These are phyloP conservation scores for Drosophila anomalata DNA, from an alignment of 2,888 invertebrate genomes.

Conservation along the genomic window DNA sequence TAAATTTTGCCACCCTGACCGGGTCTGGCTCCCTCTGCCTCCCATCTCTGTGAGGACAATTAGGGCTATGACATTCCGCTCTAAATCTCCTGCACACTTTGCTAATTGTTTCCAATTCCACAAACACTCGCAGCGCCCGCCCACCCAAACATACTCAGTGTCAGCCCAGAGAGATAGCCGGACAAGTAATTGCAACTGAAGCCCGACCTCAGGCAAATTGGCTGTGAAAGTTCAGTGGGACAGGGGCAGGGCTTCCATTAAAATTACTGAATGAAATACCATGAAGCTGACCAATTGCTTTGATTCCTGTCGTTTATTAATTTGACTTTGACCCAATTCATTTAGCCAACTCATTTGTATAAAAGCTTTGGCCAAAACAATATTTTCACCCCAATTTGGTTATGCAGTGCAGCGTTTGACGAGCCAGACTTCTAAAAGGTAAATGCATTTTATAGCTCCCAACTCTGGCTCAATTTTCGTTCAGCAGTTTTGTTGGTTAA, in stretches of 20 bases:
- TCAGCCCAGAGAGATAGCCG: conserved; percentile 10
- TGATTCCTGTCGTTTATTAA: conserved; percentile 36
- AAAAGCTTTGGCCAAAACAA: conserved; percentile 11
- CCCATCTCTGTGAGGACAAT: conserved; percentile 57
- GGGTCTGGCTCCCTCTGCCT: neutral
- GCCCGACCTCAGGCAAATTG: conserved; percentile 60
- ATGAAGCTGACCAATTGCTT: conserved; percentile 22
- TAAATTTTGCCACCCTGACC: conserved; percentile 54
- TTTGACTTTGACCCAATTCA: conserved; percentile 35
- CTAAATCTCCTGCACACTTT: conserved; percentile 76
- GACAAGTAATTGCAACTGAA: conserved; percentile 42
- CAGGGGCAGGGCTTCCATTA: conserved; percentile 47
- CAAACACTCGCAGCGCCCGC: conserved; percentile 27
- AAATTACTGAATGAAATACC: conserved; percentile 50
- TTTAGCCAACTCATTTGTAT: conserved; percentile 18
- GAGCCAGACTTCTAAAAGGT: conserved; percentile 22
- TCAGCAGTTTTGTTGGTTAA: conserved; percentile 10
- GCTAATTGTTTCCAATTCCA: conserved; percentile 78
- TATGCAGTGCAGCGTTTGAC: conserved; percentile 23
- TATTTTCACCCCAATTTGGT: conserved; percentile 28
- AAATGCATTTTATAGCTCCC: conserved; percentile 39
- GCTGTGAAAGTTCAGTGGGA: conserved; percentile 30
- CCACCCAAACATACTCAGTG: conserved; percentile 8
- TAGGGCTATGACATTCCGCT: conserved; percentile 73
- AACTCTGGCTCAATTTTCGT: conserved; percentile 24